Base-by-base conservation (phyloP, 2,888 invertebrate species). In the Acleris laterana region DNA sequence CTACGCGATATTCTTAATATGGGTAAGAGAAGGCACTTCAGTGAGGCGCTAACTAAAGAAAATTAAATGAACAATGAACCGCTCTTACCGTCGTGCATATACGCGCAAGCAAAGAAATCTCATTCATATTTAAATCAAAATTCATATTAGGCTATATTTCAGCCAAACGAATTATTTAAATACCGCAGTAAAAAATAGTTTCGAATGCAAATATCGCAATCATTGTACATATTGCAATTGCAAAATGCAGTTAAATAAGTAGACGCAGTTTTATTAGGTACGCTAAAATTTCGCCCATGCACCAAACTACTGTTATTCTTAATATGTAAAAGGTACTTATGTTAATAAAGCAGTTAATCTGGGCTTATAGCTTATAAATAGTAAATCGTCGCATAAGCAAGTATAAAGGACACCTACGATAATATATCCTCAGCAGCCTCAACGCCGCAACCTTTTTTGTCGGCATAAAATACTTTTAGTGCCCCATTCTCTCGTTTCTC, bases 391-490 rank as follows among this genome's bases (percentile, higher is more conserved):
- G 63, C 49, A 22, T 51, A 55, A 55, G 57, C 53, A 59, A 32
- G 48, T 11, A 49, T 32, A 44, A 42, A 5, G 46, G 49, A 52
- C 28, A 87, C 90, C 87, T 83, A 98, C 98, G 93, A 88, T 63
- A 95, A 89, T 69, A 98, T 94, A 82, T 96, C 95, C 69, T 94
- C 93, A 32, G 94, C 90, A 4, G 98, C 96, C 79, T 97, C 94
- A 38, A 99, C 94, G 17, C 99, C 99, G 86, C 97, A 97, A 0
- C 99, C 99, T 85, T 99, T 99, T 80, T 96, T 97, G 60, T 97
- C 97, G 4, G 99, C 98, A 83, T 95, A 95, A 82, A 97, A 96
- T n/a, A 97, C 97, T 80, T 96, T 96, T 56, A 98, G 95, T 22
- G 95, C 94, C 0, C 97, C 96, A 93, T 98, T 97, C 72, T 97